Percentiles rank a stretch among this genome's conserved stretches.
Evolutionary conservation across 1,140 invertebrate genomes (phyloP).

Genomic region (Anthonomus grandis): DNA sequence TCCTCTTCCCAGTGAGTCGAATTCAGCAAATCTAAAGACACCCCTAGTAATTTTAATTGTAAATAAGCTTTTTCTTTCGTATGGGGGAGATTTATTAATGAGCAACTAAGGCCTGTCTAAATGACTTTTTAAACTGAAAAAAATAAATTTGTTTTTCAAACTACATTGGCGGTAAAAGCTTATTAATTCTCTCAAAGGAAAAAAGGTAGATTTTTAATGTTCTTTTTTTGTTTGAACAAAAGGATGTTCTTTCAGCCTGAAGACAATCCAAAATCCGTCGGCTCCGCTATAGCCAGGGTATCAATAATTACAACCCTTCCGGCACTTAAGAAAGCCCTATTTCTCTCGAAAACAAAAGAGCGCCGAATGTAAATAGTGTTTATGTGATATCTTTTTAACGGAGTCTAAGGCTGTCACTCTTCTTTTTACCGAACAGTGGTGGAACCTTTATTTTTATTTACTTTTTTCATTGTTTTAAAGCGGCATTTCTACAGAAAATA

Average conservation of each 20-base stretch:
- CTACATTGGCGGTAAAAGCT: neutral
- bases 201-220: neutral
- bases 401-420: constrained; percentile 19
- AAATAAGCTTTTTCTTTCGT: constrained; percentile 7
- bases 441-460: no score
- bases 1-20: neutral
- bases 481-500: no score
- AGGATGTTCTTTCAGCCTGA: neutral
- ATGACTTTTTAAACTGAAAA: neutral
- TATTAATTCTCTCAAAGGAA: neutral
- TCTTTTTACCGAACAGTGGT: constrained; percentile 4
- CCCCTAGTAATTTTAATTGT: constrained; percentile 15
- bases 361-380: constrained; percentile 46
- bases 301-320: constrained; percentile 41
- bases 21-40: no score
- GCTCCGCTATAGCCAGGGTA: no score
- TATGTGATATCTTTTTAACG: constrained; percentile 49
- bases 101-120: constrained; percentile 12
- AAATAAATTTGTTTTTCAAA: neutral
- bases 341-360: constrained; percentile 41
- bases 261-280: constrained; percentile 23
- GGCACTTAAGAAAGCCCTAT: constrained; percentile 32
- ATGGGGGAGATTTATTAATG: constrained; percentile 3
- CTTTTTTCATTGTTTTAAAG: no score
- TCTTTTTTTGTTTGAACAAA: neutral